phyloP scores from a whole-genome alignment of 2,113 vertebrate genomes.

The Ptilonorhynchus violaceus region DNA sequence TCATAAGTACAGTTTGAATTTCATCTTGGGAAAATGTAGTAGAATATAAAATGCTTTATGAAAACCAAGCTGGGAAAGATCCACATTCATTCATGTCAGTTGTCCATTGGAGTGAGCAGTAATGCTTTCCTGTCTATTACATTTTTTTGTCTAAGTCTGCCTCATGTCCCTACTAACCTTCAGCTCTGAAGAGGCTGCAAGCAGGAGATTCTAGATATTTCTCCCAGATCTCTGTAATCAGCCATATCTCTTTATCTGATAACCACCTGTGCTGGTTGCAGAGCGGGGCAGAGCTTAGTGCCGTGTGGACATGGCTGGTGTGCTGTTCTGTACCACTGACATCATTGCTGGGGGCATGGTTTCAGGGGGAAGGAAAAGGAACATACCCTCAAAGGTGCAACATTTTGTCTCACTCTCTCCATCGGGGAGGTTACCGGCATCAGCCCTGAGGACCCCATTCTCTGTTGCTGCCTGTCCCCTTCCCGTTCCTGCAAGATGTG shows the following conservation, averaged over 20 bases:
- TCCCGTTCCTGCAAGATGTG: background rate
- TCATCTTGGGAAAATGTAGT: background rate
- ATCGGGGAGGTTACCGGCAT: fast-evolving
- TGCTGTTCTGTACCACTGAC: fast-evolving
- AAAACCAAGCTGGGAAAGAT: background rate
- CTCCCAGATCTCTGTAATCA: background rate
- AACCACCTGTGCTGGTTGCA: background rate
- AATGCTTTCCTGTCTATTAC: background rate
- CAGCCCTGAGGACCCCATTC: background rate
- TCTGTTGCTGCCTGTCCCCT: fast-evolving
- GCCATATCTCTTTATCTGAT: background rate
- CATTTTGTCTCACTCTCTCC: background rate
- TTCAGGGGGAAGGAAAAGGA: background rate
- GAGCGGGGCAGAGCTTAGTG: background rate
- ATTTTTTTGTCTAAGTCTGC: background rate
- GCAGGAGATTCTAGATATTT: background rate
- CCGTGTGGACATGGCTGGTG: fast-evolving
- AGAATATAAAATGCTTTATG: background rate
- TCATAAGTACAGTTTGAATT: background rate
- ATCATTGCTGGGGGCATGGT: background rate
- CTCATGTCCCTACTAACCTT: background rate
- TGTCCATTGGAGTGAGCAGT: background rate
- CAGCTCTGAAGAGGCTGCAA: background rate
- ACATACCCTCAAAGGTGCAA: fast-evolving
- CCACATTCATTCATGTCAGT: background rate